Conservation (phyloP, 2,113 vertebrate genomes). For the Brachypodius melanocephalos region DNA sequence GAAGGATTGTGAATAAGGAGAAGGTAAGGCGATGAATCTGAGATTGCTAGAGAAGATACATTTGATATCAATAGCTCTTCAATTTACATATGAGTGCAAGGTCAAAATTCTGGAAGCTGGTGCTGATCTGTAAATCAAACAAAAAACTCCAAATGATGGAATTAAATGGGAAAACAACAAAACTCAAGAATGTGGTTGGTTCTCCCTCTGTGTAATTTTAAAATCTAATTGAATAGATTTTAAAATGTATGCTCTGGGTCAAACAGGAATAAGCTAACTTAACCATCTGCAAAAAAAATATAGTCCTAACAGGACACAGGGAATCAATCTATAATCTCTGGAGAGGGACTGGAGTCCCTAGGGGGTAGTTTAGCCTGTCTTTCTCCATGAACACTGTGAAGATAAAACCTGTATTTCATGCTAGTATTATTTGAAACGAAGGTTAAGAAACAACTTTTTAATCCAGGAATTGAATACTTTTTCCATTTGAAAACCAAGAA, state of each 20-base stretch:
- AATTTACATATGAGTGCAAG: not conserved
- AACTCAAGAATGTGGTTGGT: not conserved
- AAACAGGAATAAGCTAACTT: not conserved
- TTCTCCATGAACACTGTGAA: not conserved
- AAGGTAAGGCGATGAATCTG: not conserved
- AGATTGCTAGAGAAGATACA: not conserved
- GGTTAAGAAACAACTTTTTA: not conserved
- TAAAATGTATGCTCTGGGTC: not conserved
- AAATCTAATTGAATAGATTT: not conserved
- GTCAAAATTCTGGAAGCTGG: not conserved
- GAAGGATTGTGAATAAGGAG: not conserved
- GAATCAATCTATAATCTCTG: not conserved
- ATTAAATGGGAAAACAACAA: not conserved
- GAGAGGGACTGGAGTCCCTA: not conserved
- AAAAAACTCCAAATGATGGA: not conserved
- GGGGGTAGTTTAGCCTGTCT: not conserved
- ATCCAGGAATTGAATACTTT: not conserved
- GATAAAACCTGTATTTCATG: not conserved
- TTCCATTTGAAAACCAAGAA: not conserved
- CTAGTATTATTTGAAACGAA: not conserved
- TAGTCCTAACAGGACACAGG: not conserved
- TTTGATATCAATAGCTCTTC: not conserved
- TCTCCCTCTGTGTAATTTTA: not conserved
- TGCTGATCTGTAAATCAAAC: not conserved
- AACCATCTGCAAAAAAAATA: not conserved